phyloP scores from a whole-genome alignment of 2,113 vertebrate genomes.

The human region GRCh38 chr1:56802501-56803000 shows the following conservation, averaged over 20 bases:
- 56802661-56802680: not conserved
- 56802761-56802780: not conserved
- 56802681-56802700: not conserved
- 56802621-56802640: not conserved
- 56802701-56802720: not conserved
- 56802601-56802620: accelerated
- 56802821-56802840: not conserved
- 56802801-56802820: not conserved
- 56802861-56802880: not conserved
- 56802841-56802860: not conserved
- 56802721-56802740: not conserved
- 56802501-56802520: not conserved
- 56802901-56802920: not conserved
- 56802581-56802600: not conserved
- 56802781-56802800: not conserved
- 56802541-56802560: not conserved
- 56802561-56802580: accelerated
- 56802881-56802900: not conserved
- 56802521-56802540: not conserved
- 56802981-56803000: too few relatives aligned
- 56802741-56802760: not conserved
- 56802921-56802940: not conserved
- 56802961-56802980: accelerated
- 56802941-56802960: too few relatives aligned
- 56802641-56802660: not conserved